These are phyloP conservation scores for Drosophila leontia DNA, from an alignment of 1,140 invertebrate genomes.

Conservation along the genomic window DNA sequence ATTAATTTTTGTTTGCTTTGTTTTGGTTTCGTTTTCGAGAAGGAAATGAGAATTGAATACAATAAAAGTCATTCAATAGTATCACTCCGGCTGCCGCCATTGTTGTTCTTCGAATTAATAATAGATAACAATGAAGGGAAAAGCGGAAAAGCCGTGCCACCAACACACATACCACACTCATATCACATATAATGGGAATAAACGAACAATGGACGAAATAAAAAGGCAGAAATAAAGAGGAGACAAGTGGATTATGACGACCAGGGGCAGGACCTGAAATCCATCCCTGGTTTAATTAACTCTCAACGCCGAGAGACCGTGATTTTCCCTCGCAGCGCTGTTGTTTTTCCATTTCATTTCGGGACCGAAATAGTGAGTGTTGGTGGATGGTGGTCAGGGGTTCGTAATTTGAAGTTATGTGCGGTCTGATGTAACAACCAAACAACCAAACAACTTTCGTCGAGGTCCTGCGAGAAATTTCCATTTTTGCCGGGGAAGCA, in stretches of 20 bases:
- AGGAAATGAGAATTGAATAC: conserved; percentile 77
- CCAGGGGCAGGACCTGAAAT: conserved; percentile 19
- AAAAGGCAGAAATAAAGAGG: conserved; percentile 27
- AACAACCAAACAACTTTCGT: conserved; percentile 39
- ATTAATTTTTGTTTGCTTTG: conserved; percentile 58
- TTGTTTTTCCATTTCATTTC: conserved; percentile 17
- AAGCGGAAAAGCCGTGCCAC: conserved; percentile 36
- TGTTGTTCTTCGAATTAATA: conserved; percentile 65
- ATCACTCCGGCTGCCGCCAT: conserved; percentile 32
- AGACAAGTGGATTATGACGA: conserved; percentile 40
- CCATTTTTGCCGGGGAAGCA: conserved; percentile 39
- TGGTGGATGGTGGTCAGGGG: conserved; percentile 31
- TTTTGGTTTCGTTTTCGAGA: conserved; percentile 31
- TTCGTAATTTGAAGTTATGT: conserved; percentile 76
- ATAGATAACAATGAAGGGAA: conserved; percentile 67
- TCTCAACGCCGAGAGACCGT: conserved; percentile 25
- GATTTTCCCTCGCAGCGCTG: conserved; percentile 23
- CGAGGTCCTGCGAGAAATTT: conserved; percentile 42
- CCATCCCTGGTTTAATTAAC: conserved; percentile 52
- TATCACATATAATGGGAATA: conserved; percentile 32
- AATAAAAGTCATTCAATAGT: conserved; percentile 68
- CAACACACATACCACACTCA: background rate
- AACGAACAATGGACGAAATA: conserved; percentile 40
- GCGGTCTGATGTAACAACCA: conserved; percentile 69
- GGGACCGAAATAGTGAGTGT: background rate